Percentiles rank a stretch among this genome's conserved stretches.
Evolutionary conservation across 92 coral and sea anemone genomes (phyloP).

Genomic region (Epizoanthus illoricatus): DNA sequence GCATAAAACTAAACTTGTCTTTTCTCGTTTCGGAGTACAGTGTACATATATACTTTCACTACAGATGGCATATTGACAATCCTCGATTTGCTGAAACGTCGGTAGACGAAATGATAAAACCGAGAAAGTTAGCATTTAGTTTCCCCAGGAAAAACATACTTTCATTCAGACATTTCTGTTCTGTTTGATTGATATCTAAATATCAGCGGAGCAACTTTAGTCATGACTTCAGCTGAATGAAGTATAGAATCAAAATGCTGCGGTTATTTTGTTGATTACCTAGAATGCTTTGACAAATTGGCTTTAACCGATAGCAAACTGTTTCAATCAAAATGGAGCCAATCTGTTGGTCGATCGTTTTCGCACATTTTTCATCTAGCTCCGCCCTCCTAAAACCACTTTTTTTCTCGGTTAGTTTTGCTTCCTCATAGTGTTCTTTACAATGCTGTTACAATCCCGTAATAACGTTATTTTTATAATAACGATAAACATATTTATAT

Average conservation of each 20-base stretch:
- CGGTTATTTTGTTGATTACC: background rate
- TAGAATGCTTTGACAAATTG: slow-evolving; percentile 4
- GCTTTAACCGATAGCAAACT: background rate
- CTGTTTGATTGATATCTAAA: background rate
- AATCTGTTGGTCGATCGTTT: background rate
- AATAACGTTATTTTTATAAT: too few relatives aligned
- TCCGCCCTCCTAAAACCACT: background rate
- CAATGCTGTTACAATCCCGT: too few relatives aligned
- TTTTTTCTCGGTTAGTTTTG: too few relatives aligned
- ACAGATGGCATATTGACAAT: too few relatives aligned
- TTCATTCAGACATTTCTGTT: background rate
- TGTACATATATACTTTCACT: too few relatives aligned
- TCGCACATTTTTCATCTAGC: background rate
- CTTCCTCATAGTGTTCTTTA: too few relatives aligned
- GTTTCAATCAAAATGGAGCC: background rate
- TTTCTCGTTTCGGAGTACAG: background rate
- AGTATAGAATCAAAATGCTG: background rate
- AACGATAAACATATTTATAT: too few relatives aligned
- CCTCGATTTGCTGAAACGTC: too few relatives aligned
- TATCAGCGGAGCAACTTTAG: background rate
- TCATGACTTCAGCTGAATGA: background rate
- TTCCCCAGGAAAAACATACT: background rate
- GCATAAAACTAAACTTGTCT: background rate
- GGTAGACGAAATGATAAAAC: too few relatives aligned
- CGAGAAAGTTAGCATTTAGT: background rate